A percentile compares a stretch with the other conserved stretches of the same genome.
These are phyloP conservation scores for Corella eumyota DNA, from an alignment of 23 tunicate species.

Conservation along the genomic window DNA sequence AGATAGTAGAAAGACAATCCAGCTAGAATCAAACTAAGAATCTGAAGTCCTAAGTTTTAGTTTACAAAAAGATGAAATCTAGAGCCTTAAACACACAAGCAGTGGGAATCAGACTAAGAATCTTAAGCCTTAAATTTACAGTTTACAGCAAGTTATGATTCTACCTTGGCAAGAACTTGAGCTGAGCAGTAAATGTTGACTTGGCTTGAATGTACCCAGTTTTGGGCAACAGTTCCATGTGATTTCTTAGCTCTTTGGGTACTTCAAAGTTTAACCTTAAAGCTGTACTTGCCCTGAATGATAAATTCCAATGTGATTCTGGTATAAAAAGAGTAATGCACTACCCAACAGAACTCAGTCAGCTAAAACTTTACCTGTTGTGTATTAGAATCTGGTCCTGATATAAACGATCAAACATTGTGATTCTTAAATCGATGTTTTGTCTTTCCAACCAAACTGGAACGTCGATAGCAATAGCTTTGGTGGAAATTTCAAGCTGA, in stretches of 20 bases:
- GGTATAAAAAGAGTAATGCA: too few species aligned
- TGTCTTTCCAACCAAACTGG: conserved; percentile 92
- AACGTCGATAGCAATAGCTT: conserved; percentile 81
- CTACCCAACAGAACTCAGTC: too few species aligned
- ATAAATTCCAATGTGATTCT: too few species aligned
- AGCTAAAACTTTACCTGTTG: conserved; percentile 91
- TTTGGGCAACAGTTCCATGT: conserved; percentile 82
- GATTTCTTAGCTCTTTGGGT: conserved; percentile 69
- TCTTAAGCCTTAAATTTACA: too few species aligned
- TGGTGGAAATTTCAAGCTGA: conserved; percentile 59
- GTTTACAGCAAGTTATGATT: background rate
- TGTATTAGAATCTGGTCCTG: conserved; percentile 78
- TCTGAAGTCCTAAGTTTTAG: too few species aligned
- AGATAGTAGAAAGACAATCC: background rate
- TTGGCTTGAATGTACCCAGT: conserved; percentile 91
- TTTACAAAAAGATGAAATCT: too few species aligned
- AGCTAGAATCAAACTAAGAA: too few species aligned
- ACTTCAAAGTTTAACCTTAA: conserved; percentile 74
- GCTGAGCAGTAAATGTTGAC: conserved; percentile 80
- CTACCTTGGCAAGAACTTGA: conserved; percentile 85
- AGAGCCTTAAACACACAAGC: too few species aligned
- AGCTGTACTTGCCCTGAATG: conserved; percentile 68
- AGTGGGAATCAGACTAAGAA: too few species aligned
- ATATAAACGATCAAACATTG: conserved; percentile 87
- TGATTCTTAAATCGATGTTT: conserved; percentile 72